Percentiles rank a stretch among this genome's conserved stretches.
phyloP scores from a whole-genome alignment of 2,797 vertebrate genomes.

The Amblyopsis hoosieri region DNA sequence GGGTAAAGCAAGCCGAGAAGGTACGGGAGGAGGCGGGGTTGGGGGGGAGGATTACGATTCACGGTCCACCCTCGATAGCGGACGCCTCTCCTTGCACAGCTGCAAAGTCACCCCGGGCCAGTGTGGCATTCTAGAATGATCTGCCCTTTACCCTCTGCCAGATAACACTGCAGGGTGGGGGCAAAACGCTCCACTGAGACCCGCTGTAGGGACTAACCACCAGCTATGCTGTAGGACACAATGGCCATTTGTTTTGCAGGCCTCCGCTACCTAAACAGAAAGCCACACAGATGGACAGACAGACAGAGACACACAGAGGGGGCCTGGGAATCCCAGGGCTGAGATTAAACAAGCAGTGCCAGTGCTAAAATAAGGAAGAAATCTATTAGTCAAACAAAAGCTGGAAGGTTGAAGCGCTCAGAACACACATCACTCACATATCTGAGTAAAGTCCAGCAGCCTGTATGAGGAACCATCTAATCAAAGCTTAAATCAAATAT shows the following conservation, averaged over 20 bases:
- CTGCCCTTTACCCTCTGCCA: slow-evolving; percentile 68
- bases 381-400: background rate
- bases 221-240: slow-evolving; percentile 62
- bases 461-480: background rate
- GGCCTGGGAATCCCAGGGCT: slow-evolving; percentile 33
- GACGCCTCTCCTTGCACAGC: slow-evolving; percentile 64
- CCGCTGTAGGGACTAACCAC: slow-evolving; percentile 49
- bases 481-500: slow-evolving; percentile 9
- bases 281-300: slow-evolving; percentile 53
- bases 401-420: no score
- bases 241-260: slow-evolving; percentile 59
- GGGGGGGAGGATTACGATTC: slow-evolving; percentile 61
- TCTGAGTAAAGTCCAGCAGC: no score
- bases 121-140: slow-evolving; percentile 65
- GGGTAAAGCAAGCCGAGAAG: slow-evolving; percentile 38
- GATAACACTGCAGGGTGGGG: slow-evolving; percentile 62
- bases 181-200: slow-evolving; percentile 52
- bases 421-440: no score
- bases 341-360: slow-evolving; percentile 13
- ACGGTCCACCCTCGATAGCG: slow-evolving; percentile 57
- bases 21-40: background rate
- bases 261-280: slow-evolving; percentile 50
- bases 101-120: slow-evolving; percentile 66
- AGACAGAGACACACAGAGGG: slow-evolving; percentile 35
- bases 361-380: background rate